Evolutionary conservation across 2,888 invertebrate genomes (phyloP), one percentile per base, ranked within the genome.

Genomic region (Drosophila neonasuta): DNA sequence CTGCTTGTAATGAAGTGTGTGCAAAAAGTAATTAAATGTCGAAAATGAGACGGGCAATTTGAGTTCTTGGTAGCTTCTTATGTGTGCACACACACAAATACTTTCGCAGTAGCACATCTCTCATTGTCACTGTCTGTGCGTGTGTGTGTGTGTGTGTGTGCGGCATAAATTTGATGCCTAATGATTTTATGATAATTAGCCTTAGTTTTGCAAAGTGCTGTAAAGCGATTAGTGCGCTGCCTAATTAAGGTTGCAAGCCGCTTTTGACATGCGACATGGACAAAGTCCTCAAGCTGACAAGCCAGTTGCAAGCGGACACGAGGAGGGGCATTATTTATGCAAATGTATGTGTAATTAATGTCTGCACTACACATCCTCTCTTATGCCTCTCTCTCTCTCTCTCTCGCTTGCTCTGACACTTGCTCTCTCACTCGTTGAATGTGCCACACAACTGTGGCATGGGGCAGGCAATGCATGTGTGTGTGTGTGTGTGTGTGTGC

Each of bases 121-220:
- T 15, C 41, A 34, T 10, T 24, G 34, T 11, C n/a, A 20, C 13
- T 54, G 34, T 49, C 10, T 29, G 49, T 54, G 39, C 63, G 54
- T 63, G 60, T 62, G 56, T 30, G 41, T 51, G 45, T 51, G 45
- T 30, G 17, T 55, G 48, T 62, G 54, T 51, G 71, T 64, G 49
- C 11, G 66, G 66, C 64, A 76, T 73, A 76, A 77, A 77, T 82
- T 82, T 80, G 78, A 77, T 76, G 81, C 74, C 72, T 79, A 84
- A 83, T 84, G 81, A 83, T 84, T 83, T 86, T 81, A 83, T 86
- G 81, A 84, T 84, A 83, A 84, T 86, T 84, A 81, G 87, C 69
- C 69, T 79, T 71, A 74, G 86, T 73, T 82, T 67, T 60, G 68
- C 67, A 68, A 71, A 69, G 66, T 70, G 71, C 80, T 77, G 72